A percentile compares a stretch with the other conserved stretches of the same genome.
phyloP scores from a whole-genome alignment of 2,113 vertebrate species.

The Peromyscus leucopus region DNA sequence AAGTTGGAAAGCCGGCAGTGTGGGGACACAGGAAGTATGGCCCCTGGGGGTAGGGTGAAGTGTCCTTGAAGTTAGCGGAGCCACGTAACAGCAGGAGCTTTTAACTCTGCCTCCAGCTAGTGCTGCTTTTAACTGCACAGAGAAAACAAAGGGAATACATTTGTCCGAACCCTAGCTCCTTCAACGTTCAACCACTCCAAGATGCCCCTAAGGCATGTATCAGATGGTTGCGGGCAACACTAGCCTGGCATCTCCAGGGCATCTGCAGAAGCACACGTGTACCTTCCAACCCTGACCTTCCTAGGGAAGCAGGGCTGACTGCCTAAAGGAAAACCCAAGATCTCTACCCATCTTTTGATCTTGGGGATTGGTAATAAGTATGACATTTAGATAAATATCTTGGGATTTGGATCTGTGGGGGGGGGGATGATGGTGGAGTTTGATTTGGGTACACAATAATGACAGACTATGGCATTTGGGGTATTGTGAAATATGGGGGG shows the following conservation, averaged over 20 bases:
- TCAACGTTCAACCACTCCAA: background rate
- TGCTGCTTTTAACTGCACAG: background rate
- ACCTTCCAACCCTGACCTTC: background rate
- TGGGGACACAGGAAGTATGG: background rate
- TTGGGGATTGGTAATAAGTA: background rate
- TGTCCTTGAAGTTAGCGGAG: conserved; percentile 1
- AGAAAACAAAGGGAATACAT: background rate
- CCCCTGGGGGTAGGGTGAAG: background rate
- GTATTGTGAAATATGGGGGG: too few relatives aligned
- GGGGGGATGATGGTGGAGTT: background rate
- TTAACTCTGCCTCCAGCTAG: background rate
- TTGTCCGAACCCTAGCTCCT: conserved; percentile 2
- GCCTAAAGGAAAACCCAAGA: background rate
- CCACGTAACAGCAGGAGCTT: background rate
- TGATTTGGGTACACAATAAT: background rate
- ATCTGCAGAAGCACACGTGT: background rate
- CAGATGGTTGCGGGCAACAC: background rate
- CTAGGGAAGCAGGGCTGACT: background rate
- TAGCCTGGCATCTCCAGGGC: background rate
- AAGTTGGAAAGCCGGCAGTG: background rate
- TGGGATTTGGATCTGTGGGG: background rate
- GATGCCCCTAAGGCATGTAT: conserved; percentile 5
- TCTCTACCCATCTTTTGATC: background rate
- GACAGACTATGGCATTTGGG: background rate
- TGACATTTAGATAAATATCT: conserved; percentile 19